Conservation (phyloP, 2,113 vertebrate genomes). For the Proteles cristata region DNA sequence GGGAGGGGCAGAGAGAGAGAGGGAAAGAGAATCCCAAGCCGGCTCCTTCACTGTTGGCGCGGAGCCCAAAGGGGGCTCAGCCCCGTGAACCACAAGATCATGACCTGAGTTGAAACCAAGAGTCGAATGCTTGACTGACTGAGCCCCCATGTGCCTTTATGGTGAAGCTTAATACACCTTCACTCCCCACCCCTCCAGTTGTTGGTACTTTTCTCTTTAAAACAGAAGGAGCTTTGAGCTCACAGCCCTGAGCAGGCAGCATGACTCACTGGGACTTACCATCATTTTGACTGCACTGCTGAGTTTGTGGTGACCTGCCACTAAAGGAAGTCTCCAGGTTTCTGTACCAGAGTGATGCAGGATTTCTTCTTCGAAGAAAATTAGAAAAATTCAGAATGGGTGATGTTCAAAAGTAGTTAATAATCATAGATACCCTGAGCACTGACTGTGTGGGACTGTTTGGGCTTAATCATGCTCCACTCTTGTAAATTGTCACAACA, state of each 20-base stretch:
- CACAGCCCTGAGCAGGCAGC: neutral
- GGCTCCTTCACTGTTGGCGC: too few species aligned
- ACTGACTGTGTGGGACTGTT: neutral
- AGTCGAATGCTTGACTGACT: too few species aligned
- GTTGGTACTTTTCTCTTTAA: neutral
- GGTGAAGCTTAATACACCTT: neutral
- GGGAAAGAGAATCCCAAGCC: too few species aligned
- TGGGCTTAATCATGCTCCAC: neutral
- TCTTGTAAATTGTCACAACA: neutral
- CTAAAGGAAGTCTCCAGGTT: too few species aligned
- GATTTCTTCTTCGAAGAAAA: neutral
- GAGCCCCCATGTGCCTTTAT: neutral
- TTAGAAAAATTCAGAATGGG: neutral
- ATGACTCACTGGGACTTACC: neutral
- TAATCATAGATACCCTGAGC: neutral
- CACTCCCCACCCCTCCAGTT: neutral
- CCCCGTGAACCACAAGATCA: too few species aligned
- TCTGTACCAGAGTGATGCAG: neutral
- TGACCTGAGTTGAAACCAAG: too few species aligned
- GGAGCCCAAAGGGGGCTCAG: too few species aligned
- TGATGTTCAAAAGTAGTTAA: neutral
- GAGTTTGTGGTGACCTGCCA: neutral
- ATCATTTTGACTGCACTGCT: neutral
- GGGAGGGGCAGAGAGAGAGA: too few species aligned
- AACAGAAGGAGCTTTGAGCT: neutral